Percentiles rank a stretch among this genome's conserved stretches.
Conservation (phyloP, 2,797 vertebrate genomes). For the Delichon dasypus region DNA sequence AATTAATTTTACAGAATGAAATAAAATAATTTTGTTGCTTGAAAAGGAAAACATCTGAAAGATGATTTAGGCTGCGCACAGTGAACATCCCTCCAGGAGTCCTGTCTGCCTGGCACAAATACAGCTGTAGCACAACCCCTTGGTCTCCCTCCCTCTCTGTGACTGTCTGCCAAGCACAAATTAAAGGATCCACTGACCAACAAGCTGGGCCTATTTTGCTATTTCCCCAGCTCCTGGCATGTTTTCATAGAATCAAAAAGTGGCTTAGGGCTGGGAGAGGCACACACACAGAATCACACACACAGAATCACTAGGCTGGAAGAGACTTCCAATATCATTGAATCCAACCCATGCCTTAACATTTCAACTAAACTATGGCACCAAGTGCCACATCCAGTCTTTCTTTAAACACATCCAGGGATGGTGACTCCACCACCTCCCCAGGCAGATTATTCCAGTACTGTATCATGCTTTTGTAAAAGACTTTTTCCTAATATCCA, state of each 20-base stretch:
- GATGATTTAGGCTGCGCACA: not conserved
- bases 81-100: not conserved
- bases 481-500: not conserved
- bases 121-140: not conserved
- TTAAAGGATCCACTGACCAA: not conserved
- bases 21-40: not conserved
- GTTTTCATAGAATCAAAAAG: not conserved
- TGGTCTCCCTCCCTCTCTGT: not conserved
- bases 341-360: not conserved
- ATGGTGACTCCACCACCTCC: not conserved
- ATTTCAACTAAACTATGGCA: not conserved
- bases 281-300: not conserved
- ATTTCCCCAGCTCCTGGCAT: not conserved
- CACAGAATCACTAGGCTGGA: not conserved
- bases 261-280: not conserved
- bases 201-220: not conserved
- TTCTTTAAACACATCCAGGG: not conserved
- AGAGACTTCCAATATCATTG: not conserved
- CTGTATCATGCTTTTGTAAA: not conserved
- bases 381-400: not conserved
- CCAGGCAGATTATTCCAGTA: not conserved
- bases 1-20: constrained; percentile 14
- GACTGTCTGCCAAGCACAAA: not conserved
- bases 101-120: not conserved
- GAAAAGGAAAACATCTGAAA: not conserved